These are phyloP conservation scores for Myotis myotis DNA, from an alignment of 2,797 vertebrate genomes.

Conservation along the genomic window DNA sequence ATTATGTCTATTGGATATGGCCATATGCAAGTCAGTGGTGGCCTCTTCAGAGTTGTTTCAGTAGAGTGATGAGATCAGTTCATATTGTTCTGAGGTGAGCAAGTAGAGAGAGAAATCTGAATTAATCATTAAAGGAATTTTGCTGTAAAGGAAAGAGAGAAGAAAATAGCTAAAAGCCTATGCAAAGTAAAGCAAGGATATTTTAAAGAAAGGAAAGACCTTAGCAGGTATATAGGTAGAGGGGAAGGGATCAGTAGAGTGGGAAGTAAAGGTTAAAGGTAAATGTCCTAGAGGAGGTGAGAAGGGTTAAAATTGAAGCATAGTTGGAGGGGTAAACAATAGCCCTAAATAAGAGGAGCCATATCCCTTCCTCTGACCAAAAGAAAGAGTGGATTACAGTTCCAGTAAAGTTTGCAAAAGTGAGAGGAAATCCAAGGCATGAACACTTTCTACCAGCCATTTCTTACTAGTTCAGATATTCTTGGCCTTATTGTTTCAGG, in stretches of 20 bases:
- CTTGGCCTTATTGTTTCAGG: neutral
- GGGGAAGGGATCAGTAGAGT: neutral
- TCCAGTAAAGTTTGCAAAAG: neutral
- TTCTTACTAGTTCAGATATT: neutral
- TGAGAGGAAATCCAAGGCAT: neutral
- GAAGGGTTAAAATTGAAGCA: neutral
- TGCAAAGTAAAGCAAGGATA: neutral
- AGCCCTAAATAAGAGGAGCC: neutral
- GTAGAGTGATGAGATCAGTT: neutral
- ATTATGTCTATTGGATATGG: neutral
- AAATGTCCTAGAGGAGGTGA: neutral
- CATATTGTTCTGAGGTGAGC: neutral
- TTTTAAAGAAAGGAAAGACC: neutral
- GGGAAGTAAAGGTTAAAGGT: neutral
- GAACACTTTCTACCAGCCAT: neutral
- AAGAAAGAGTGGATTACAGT: constrained; percentile 19
- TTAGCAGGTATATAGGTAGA: neutral
- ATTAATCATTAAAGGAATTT: neutral
- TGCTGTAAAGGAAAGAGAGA: neutral
- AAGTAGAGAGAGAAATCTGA: neutral
- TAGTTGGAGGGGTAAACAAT: neutral
- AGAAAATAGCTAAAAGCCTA: neutral
- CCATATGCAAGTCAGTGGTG: neutral
- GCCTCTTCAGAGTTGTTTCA: neutral
- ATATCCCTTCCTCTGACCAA: neutral